Evolutionary conservation across 2,113 vertebrate species (phyloP).

Genomic region (Rana temporaria): DNA sequence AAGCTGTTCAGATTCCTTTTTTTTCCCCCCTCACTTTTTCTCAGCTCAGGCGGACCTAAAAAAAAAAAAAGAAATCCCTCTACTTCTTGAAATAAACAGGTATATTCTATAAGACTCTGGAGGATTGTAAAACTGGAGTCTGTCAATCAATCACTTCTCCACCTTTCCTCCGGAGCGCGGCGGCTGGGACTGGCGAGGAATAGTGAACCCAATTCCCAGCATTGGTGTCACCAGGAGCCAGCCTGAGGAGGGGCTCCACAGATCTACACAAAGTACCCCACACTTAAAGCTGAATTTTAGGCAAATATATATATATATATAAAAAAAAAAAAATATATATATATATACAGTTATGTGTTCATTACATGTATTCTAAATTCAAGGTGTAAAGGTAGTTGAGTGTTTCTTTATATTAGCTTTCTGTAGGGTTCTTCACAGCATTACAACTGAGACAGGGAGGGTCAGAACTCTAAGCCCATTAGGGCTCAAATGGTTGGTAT

Average conservation of each 20-base stretch:
- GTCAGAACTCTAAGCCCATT: too few relatives aligned
- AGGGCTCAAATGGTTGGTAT: too few relatives aligned
- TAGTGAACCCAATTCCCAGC: conserved; percentile 8
- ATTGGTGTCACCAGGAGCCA: not conserved
- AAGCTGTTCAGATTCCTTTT: conserved; percentile 52
- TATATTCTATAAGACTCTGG: conserved; percentile 56
- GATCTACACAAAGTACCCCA: not conserved
- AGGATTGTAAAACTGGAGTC: conserved; percentile 59
- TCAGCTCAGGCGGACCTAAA: conserved; percentile 48
- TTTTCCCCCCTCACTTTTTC: conserved; percentile 50
- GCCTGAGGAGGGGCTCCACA: not conserved
- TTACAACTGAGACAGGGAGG: too few relatives aligned
- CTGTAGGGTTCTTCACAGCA: too few relatives aligned
- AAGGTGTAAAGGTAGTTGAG: too few relatives aligned
- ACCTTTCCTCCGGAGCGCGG: conserved; percentile 47
- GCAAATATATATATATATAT: not conserved
- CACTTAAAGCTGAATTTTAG: not conserved
- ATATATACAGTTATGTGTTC: too few relatives aligned
- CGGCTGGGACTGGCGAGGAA: not conserved
- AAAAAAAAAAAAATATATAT: not conserved
- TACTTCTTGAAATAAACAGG: conserved; percentile 66
- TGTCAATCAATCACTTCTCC: conserved; percentile 62
- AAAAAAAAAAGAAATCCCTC: conserved; percentile 59
- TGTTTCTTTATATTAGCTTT: too few relatives aligned
- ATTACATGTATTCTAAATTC: too few relatives aligned